A percentile compares a stretch with the other conserved stretches of the same genome.
Conservation (phyloP, 2,113 vertebrate species). For the Aspiorhynchus laticeps region DNA sequence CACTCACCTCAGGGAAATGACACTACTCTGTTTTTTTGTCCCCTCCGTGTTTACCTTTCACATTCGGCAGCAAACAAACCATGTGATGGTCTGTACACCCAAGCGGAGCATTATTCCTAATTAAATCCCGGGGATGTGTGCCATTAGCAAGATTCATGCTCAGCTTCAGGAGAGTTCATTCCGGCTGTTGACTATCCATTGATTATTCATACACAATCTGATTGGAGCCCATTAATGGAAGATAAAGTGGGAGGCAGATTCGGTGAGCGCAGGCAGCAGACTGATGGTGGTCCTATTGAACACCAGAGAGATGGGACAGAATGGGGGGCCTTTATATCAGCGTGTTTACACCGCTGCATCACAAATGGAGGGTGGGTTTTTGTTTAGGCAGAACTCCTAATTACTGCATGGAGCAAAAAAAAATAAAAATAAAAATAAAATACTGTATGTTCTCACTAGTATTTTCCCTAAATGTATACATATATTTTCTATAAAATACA, state of each 20-base stretch:
- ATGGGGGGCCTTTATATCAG: slow-evolving; percentile 50
- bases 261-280: slow-evolving; percentile 39
- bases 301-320: slow-evolving; percentile 24
- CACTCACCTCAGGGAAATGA: slow-evolving; percentile 56
- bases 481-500: neutral
- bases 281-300: slow-evolving; percentile 42
- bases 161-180: slow-evolving; percentile 73
- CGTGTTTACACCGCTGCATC: slow-evolving; percentile 33
- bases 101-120: slow-evolving; percentile 73
- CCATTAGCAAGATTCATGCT: slow-evolving; percentile 78
- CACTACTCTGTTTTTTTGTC: slow-evolving; percentile 54
- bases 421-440: neutral
- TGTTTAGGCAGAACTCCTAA: slow-evolving; percentile 9
- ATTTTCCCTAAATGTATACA: neutral
- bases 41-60: slow-evolving; percentile 74
- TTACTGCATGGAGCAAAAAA: neutral
- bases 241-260: slow-evolving; percentile 77
- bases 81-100: slow-evolving; percentile 74
- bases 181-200: slow-evolving; percentile 76
- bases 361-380: slow-evolving; percentile 23
- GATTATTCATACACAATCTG: slow-evolving; percentile 81
- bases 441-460: neutral
- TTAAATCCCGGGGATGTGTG: slow-evolving; percentile 70
- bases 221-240: slow-evolving; percentile 79
- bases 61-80: slow-evolving; percentile 78